phyloP scores from a whole-genome alignment of 2,113 vertebrate species.

The Phrynosoma platyrhinos region DNA sequence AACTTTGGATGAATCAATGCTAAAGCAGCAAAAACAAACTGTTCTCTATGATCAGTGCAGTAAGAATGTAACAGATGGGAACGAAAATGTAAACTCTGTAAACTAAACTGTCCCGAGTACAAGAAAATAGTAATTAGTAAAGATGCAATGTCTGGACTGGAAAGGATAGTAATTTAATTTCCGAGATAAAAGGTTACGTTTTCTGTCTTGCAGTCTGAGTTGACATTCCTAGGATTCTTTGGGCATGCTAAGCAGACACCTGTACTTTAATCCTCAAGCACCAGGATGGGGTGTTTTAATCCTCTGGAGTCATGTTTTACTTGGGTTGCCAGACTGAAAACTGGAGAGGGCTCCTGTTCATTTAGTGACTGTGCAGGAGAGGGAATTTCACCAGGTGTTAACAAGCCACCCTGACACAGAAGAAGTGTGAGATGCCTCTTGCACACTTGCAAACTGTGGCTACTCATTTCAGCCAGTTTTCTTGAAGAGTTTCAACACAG shows the following conservation, averaged over 20 bases:
- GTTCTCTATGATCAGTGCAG: not conserved
- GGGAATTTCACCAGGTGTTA: too few relatives aligned
- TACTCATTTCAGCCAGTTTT: too few relatives aligned
- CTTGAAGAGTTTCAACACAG: too few relatives aligned
- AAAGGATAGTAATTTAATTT: conserved; percentile 8
- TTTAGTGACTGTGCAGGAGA: too few relatives aligned
- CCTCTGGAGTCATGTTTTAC: too few relatives aligned
- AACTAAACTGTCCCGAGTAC: not conserved
- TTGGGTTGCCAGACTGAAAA: too few relatives aligned
- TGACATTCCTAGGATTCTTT: too few relatives aligned
- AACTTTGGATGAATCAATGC: not conserved
- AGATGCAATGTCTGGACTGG: not conserved
- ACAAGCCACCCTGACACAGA: too few relatives aligned
- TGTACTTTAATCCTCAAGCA: not conserved
- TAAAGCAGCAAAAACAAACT: not conserved
- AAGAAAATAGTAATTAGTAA: conserved; percentile 23
- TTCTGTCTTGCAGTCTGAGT: not conserved
- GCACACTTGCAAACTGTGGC: too few relatives aligned
- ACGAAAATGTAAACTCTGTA: not conserved
- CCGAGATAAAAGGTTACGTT: conserved; percentile 12
- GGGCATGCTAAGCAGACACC: not conserved
- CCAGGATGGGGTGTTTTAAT: too few relatives aligned
- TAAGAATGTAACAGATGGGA: not conserved
- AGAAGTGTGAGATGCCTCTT: too few relatives aligned
- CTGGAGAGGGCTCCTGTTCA: too few relatives aligned